Percentiles rank a stretch among this genome's conserved stretches.
Conservation (phyloP, 2,113 vertebrate species). For the Polyodon spathula region DNA sequence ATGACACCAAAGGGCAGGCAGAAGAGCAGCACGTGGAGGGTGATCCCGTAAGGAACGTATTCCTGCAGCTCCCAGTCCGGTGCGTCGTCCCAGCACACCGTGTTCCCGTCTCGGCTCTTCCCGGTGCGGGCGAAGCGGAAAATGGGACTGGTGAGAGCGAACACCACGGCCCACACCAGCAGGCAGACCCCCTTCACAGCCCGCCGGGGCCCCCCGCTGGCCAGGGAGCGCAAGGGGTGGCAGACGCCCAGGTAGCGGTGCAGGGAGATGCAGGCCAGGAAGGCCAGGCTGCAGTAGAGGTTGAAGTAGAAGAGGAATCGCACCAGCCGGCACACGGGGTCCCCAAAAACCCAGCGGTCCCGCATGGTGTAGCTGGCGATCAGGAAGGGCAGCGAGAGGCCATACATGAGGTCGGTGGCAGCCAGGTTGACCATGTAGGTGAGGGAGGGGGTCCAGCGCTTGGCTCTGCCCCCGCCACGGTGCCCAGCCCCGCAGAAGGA, state of each 20-base stretch:
- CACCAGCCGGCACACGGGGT: slow-evolving; percentile 73
- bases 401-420: slow-evolving; percentile 66
- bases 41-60: slow-evolving; percentile 64
- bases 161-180: slow-evolving; percentile 63
- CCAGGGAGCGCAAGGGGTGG: slow-evolving; percentile 63
- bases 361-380: slow-evolving; percentile 61
- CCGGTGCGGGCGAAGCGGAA: slow-evolving; percentile 64
- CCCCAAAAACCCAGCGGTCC: slow-evolving; percentile 66
- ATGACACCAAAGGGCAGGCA: slow-evolving; percentile 64
- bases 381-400: slow-evolving; percentile 68
- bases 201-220: slow-evolving; percentile 58
- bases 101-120: slow-evolving; percentile 34
- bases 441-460: slow-evolving; percentile 67
- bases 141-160: slow-evolving; percentile 63
- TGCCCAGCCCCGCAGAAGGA: slow-evolving; percentile 55
- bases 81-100: slow-evolving; percentile 69
- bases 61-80: slow-evolving; percentile 59
- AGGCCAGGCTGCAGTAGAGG: slow-evolving; percentile 74
- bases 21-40: slow-evolving; percentile 61
- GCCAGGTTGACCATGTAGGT: slow-evolving; percentile 75
- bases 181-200: slow-evolving; percentile 57
- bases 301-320: slow-evolving; percentile 75
- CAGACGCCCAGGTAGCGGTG: slow-evolving; percentile 71
- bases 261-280: slow-evolving; percentile 75
- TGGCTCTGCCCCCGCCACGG: no score